Evolutionary conservation across 2,797 vertebrate species (phyloP), one percentile per base, ranked within the genome.

Genomic region (Heteromormyrus szaboi): DNA sequence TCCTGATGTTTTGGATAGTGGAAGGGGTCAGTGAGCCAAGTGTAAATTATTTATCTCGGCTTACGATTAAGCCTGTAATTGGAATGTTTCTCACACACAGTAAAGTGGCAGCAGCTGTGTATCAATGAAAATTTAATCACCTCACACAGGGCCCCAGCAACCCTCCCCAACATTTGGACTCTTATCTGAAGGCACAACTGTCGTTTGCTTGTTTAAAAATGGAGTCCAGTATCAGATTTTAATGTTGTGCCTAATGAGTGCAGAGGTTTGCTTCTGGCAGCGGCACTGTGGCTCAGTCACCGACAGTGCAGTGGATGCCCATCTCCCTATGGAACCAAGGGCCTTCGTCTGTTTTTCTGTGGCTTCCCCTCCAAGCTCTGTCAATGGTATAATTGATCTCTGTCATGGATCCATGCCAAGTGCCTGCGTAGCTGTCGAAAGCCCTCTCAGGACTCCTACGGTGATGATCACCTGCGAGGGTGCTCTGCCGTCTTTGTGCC

Each of bases 71-170:
- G 93, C 93, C 93, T 93, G 93, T 95, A 95, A 96, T 95, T 94
- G 95, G 94, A 93, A 95, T 93, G 93, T 95, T 95, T 94, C 93
- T 95, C 95, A 94, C 94, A 94, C 94, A 93, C 92, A 92, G 92
- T 93, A 95, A 95, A 95, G 94, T 94, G 95, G 93, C 94, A 94
- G 94, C 94, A 94, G 94, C 93, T 94, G 93, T 94, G 94, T 96
- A 95, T 95, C 95, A 95, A 95, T 96, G 53, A 95, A 94, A 94
- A 94, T 95, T 94, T 96, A 94, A 96, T 95, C 94, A 93, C 93
- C 92, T 92, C 89, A 33, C 81, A 50, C 46, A 50, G 37, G 7
- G 94, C 91, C 94, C 41, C 79, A 50, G 37, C n/a, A 22, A 22
- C 81, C 81, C 41, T 29, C 81, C 81, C 81, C 46, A 84, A 44